Evolutionary conservation across 2,888 invertebrate species (phyloP), one percentile per base, ranked within the genome.

Genomic region (Aspidiotus rigidus): DNA sequence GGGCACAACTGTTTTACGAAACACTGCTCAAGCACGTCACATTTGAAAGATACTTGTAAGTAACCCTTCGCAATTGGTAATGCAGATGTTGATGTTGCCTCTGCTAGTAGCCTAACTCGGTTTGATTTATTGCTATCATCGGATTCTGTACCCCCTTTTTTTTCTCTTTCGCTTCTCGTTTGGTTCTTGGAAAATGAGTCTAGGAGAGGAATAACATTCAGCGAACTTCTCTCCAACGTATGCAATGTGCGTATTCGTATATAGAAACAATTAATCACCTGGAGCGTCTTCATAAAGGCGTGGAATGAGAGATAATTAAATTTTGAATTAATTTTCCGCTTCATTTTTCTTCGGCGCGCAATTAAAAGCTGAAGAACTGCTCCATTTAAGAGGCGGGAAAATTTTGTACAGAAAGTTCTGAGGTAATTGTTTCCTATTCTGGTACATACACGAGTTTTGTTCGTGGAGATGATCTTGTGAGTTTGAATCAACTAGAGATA

Each of bases 11-110:
- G 57, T 13, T 66, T 66, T 66, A 28, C 66, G 66, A 66, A 66
- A 59, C 66, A 66, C 66, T 57, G 66, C 56, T 56, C 7, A 40
- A 41, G 40, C 40, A 64, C 64, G 64, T 66, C 66, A 59, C 40
- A 59, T 59, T 55, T 57, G 56, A 57, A 17, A 59, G 66, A 66
- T 66, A 28, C 28, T 28, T 28, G 2, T 28, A 66, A 66, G 62
- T 62, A 62, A 66, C 66, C 66, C 66, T 28, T 66, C 59, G 59
- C 59, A 66, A 66, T 66, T 66, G 66, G 66, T 66, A 66, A 66
- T 66, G 66, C 66, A 66, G 66, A 66, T 66, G 66, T 66, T 66
- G 66, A 66, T 66, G 59, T 66, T 66, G 56, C 66, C 44, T 57
- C 59, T 66, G 28, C 28, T 28, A 5, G 28, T 28, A 28, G 28